A percentile compares a stretch with the other conserved stretches of the same genome.
Evolutionary conservation across 2,113 vertebrate genomes (phyloP).

Genomic region (Charadrius vociferus): DNA sequence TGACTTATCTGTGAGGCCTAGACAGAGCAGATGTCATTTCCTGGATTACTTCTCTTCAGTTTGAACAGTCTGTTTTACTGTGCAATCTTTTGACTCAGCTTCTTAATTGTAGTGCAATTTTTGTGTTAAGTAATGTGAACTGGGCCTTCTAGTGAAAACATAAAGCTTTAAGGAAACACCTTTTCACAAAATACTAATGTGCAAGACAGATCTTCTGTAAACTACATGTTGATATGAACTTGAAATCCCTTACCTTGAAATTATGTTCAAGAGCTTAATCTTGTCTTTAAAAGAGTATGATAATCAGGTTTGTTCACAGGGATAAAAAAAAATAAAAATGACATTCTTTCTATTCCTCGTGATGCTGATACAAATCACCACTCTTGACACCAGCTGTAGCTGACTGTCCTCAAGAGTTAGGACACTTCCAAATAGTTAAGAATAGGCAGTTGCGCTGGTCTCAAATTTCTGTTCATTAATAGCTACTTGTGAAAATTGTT

Average conservation of each 20-base stretch:
- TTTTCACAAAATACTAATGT: not conserved
- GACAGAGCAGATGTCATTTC: constrained; percentile 80
- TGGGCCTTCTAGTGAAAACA: not conserved
- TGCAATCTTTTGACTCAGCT: not conserved
- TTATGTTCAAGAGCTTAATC: not conserved
- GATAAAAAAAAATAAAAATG: not conserved
- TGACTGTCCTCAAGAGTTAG: not conserved
- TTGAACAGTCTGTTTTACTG: not conserved
- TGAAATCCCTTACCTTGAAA: not conserved
- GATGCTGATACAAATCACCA: not conserved
- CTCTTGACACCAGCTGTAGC: not conserved
- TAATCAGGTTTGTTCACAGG: not conserved
- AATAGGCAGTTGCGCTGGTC: not conserved
- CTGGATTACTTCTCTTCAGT: constrained; percentile 72
- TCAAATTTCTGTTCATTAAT: not conserved
- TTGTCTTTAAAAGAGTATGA: not conserved
- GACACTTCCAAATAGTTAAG: not conserved
- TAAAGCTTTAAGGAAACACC: not conserved
- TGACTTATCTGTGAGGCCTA: constrained; percentile 74
- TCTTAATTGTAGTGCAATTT: not conserved
- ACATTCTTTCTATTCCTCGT: not conserved
- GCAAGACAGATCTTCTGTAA: not conserved
- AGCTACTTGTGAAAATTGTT: not conserved
- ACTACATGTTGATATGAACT: not conserved
- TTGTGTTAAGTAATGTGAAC: not conserved